Conservation (phyloP, 2,113 vertebrate genomes). For the Uropsilus gracilis region DNA sequence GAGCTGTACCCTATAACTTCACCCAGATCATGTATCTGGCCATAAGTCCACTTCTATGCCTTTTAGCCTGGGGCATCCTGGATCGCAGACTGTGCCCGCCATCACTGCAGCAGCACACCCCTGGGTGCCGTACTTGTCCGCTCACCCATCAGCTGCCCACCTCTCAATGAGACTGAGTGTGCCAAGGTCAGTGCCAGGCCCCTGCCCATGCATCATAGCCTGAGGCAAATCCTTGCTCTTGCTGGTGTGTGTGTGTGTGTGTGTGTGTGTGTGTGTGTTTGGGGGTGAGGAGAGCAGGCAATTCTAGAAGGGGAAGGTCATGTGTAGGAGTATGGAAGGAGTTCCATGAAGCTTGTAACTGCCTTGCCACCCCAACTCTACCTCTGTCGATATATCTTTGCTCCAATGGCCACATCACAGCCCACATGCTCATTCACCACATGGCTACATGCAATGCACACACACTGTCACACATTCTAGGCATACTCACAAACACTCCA, state of each 20-base stretch:
- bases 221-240: too few relatives aligned
- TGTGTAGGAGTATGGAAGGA: not conserved
- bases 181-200: conserved; percentile 90
- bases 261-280: too few relatives aligned
- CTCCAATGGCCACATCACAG: not conserved
- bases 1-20: not conserved
- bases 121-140: conserved; percentile 92
- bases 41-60: not conserved
- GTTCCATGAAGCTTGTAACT: not conserved
- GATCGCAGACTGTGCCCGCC: conserved; percentile 93
- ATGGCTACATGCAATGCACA: too few relatives aligned
- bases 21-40: not conserved
- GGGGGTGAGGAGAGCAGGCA: too few relatives aligned
- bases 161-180: conserved; percentile 96
- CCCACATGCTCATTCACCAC: not conserved
- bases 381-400: too few relatives aligned
- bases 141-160: conserved; percentile 95
- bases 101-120: conserved; percentile 91
- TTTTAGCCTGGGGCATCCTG: conserved; percentile 90
- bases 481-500: not conserved
- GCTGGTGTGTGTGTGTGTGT: too few relatives aligned
- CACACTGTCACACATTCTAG: not conserved
- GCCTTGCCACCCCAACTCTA: not conserved
- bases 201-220: accelerated
- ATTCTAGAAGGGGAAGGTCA: not conserved